phyloP scores from a whole-genome alignment of 2,113 vertebrate genomes.

The Chaenogobius annularis region DNA sequence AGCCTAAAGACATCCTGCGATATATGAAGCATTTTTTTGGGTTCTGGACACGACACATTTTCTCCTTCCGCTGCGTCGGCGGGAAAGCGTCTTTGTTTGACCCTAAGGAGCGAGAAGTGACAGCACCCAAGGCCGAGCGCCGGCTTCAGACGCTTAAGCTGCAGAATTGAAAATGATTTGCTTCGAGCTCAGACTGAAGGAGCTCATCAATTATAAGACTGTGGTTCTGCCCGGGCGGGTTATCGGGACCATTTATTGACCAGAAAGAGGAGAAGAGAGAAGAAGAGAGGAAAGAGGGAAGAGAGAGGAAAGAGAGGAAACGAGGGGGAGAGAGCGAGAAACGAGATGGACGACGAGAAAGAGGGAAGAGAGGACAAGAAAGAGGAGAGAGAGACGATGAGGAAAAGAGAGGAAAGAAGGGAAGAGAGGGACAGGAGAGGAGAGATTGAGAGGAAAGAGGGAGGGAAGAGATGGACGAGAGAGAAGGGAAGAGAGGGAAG shows the following conservation, averaged over 20 bases:
- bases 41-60: constrained; percentile 82
- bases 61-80: constrained; percentile 79
- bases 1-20: no score
- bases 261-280: constrained; percentile 64
- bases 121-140: constrained; percentile 82
- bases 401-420: no score
- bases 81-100: constrained; percentile 83
- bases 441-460: no score
- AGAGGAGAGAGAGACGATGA: no score
- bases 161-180: constrained; percentile 86
- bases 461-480: no score
- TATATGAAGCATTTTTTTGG: constrained; percentile 7
- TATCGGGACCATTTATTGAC: constrained; percentile 76
- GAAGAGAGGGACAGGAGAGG: no score
- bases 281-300: constrained; percentile 3
- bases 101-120: constrained; percentile 84
- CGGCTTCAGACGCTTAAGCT: constrained; percentile 83
- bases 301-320: no score
- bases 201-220: constrained; percentile 83
- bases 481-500: no score
- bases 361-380: no score
- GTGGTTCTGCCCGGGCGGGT: constrained; percentile 77
- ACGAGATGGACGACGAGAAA: no score
- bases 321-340: no score
- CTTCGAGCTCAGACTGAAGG: constrained; percentile 79